Percentiles rank a stretch among this genome's conserved stretches.
These are phyloP conservation scores for Pterobdella sp. DNA, from an alignment of 2,888 invertebrate genomes.

Conservation along the genomic window DNA sequence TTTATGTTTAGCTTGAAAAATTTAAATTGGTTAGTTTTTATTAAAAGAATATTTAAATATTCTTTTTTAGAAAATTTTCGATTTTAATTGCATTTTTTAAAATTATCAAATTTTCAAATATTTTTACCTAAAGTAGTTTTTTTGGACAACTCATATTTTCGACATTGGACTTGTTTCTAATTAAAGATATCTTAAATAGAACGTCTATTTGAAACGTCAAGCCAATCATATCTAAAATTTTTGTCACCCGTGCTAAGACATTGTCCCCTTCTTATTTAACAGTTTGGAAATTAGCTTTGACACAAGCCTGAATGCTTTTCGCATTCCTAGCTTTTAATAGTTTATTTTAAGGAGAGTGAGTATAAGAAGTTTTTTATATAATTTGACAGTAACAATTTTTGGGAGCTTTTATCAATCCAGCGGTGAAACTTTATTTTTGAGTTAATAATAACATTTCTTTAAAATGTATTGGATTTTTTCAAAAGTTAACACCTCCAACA, in stretches of 20 bases:
- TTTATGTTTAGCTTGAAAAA: too few relatives aligned
- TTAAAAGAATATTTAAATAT: too few relatives aligned
- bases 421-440: too few relatives aligned
- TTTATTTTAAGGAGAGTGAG: neutral
- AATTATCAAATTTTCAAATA: too few relatives aligned
- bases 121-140: too few relatives aligned
- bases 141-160: too few relatives aligned
- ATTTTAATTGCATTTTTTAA: too few relatives aligned
- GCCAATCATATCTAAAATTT: neutral
- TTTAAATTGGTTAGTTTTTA: too few relatives aligned
- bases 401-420: neutral
- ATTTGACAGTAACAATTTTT: neutral
- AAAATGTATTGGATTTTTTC: neutral
- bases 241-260: neutral
- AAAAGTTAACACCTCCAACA: too few relatives aligned
- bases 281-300: conserved; percentile 6
- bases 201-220: neutral
- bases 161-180: too few relatives aligned
- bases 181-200: too few relatives aligned
- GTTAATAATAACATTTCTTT: neutral
- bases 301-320: conserved; percentile 9
- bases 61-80: too few relatives aligned
- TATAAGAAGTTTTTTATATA: neutral
- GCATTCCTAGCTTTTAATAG: neutral
- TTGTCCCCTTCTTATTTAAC: neutral